Conservation (phyloP, 2,113 vertebrate species). For the Nettapus auritus region DNA sequence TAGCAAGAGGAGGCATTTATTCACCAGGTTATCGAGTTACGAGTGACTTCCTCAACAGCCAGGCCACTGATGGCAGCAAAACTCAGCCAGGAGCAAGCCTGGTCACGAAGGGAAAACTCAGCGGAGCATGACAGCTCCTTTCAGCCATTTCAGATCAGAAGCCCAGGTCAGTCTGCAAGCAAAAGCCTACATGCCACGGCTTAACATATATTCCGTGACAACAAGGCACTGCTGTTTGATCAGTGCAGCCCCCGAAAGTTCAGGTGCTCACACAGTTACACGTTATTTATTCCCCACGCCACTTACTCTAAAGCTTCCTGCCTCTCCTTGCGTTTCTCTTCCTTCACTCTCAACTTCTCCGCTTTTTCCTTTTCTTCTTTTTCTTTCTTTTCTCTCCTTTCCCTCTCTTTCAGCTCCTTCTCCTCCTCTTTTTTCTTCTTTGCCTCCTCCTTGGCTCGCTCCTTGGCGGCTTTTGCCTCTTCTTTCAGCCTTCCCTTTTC, state of each 20-base stretch:
- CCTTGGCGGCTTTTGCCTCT: slow-evolving; percentile 76
- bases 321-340: slow-evolving; percentile 90
- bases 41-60: neutral
- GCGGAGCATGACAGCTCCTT: neutral
- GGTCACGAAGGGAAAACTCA: neutral
- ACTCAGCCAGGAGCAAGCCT: neutral
- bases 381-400: slow-evolving; percentile 82
- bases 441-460: slow-evolving; percentile 86
- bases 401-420: slow-evolving; percentile 89
- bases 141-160: neutral
- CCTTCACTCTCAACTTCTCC: slow-evolving; percentile 87
- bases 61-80: neutral
- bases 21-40: no score
- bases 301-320: slow-evolving; percentile 89
- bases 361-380: slow-evolving; percentile 85
- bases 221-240: neutral
- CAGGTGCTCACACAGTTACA: neutral
- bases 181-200: rapidly evolving
- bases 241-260: neutral
- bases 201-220: rapidly evolving
- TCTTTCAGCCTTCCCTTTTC: slow-evolving; percentile 86
- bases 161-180: neutral
- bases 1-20: neutral
- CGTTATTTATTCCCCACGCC: rapidly evolving
- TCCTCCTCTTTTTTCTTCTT: slow-evolving; percentile 88